phyloP scores from a whole-genome alignment of 2,113 vertebrate genomes.

The Procavia capensis region DNA sequence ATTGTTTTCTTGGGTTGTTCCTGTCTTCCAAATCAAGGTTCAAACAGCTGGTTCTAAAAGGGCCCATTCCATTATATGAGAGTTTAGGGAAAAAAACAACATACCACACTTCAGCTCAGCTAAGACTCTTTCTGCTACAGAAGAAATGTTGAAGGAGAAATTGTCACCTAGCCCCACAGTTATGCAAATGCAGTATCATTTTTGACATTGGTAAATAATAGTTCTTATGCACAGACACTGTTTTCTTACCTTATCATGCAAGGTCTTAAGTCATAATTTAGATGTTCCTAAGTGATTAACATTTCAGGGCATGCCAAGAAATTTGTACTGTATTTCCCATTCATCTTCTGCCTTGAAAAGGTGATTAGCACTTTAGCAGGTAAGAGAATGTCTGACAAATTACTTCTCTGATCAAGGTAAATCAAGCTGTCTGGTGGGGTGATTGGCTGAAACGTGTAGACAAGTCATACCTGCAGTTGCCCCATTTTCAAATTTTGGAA shows the following conservation, averaged over 20 bases:
- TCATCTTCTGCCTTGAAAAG: slow-evolving; percentile 72
- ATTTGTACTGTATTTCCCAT: slow-evolving; percentile 69
- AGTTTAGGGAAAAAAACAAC: slow-evolving; percentile 61
- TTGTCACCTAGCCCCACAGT: slow-evolving; percentile 79
- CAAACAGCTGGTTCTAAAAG: not conserved
- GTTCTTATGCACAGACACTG: slow-evolving; percentile 74
- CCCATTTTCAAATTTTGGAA: not conserved
- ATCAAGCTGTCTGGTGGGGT: slow-evolving; percentile 66
- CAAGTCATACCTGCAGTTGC: not conserved
- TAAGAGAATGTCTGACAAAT: slow-evolving; percentile 68
- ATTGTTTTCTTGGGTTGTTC: not conserved
- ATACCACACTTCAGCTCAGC: slow-evolving; percentile 68
- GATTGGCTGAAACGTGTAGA: slow-evolving; percentile 32
- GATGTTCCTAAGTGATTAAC: slow-evolving; percentile 82
- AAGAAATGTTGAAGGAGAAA: slow-evolving; percentile 83
- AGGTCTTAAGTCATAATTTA: slow-evolving; percentile 80
- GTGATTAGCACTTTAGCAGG: slow-evolving; percentile 79
- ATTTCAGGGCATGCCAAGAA: slow-evolving; percentile 75
- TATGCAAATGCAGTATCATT: slow-evolving; percentile 86
- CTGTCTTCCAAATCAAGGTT: slow-evolving; percentile 45
- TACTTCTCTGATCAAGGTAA: slow-evolving; percentile 82
- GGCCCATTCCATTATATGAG: slow-evolving; percentile 30
- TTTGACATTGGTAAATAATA: slow-evolving; percentile 86
- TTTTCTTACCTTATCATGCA: slow-evolving; percentile 80
- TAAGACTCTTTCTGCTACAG: slow-evolving; percentile 80